Evolutionary conservation across 1,140 invertebrate species (phyloP).

Genomic region (Oreohelix idahoensis): DNA sequence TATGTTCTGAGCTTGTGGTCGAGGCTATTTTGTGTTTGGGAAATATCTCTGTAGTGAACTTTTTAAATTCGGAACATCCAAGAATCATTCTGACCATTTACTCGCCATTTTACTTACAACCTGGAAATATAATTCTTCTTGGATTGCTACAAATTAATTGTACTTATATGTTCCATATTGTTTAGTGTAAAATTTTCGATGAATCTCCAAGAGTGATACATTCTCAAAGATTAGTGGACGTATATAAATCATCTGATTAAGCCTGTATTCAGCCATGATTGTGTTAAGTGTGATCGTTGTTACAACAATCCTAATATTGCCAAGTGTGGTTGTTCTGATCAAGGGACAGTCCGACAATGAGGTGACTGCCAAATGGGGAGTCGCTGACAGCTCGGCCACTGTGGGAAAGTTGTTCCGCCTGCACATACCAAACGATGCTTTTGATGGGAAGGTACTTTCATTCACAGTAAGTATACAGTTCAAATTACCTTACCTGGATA

Average conservation of each 20-base stretch:
- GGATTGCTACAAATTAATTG: not conserved
- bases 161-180: not conserved
- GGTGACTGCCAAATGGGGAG: conserved; percentile 58
- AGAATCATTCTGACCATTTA: too few species aligned
- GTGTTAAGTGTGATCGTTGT: not conserved
- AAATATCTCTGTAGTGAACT: too few species aligned
- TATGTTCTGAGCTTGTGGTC: too few species aligned
- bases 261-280: not conserved
- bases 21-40: too few species aligned
- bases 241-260: not conserved
- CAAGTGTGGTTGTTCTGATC: not conserved
- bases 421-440: conserved; percentile 61
- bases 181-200: not conserved
- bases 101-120: too few species aligned
- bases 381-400: conserved; percentile 58
- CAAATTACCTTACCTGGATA: too few species aligned
- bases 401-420: conserved; percentile 59
- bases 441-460: conserved; percentile 52
- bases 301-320: not conserved
- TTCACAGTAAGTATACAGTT: conserved; percentile 61
- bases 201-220: too few species aligned
- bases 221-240: too few species aligned
- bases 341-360: conserved; percentile 9
- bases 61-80: too few species aligned
- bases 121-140: not conserved